Evolutionary conservation across 2,113 vertebrate genomes (phyloP).

Genomic region (Campylomormyrus tamandua): DNA sequence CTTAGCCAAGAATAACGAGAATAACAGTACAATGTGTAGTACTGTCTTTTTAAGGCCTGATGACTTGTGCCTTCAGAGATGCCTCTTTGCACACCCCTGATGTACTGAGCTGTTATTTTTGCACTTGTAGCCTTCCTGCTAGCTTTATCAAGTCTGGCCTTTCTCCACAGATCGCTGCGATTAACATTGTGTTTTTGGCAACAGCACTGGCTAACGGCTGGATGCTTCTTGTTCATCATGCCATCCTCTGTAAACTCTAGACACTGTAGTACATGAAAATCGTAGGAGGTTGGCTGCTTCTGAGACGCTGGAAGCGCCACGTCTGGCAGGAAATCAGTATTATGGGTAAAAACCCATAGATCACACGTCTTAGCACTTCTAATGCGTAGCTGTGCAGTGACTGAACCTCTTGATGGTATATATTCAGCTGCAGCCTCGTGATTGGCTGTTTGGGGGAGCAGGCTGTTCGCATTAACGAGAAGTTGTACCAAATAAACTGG

Average conservation of each 20-base stretch:
- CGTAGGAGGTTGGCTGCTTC: background rate
- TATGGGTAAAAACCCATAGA: background rate
- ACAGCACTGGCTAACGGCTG: background rate
- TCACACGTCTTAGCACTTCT: background rate
- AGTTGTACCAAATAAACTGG: background rate
- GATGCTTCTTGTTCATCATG: background rate
- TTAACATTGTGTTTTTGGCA: background rate
- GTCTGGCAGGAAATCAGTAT: background rate
- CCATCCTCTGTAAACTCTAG: background rate
- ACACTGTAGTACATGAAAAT: background rate
- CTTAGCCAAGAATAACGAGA: background rate
- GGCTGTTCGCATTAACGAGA: background rate
- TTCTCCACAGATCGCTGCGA: background rate
- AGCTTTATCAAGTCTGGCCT: background rate
- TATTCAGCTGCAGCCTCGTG: background rate
- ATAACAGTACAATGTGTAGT: background rate
- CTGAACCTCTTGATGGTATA: background rate
- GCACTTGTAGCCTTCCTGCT: background rate
- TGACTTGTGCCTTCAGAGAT: background rate
- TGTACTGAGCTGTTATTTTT: background rate
- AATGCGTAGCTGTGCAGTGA: background rate
- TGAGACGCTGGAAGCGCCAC: background rate
- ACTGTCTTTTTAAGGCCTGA: background rate
- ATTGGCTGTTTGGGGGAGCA: background rate
- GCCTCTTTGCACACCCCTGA: background rate